Conservation (phyloP, 2,113 vertebrate species). For the Anseranas semipalmata region DNA sequence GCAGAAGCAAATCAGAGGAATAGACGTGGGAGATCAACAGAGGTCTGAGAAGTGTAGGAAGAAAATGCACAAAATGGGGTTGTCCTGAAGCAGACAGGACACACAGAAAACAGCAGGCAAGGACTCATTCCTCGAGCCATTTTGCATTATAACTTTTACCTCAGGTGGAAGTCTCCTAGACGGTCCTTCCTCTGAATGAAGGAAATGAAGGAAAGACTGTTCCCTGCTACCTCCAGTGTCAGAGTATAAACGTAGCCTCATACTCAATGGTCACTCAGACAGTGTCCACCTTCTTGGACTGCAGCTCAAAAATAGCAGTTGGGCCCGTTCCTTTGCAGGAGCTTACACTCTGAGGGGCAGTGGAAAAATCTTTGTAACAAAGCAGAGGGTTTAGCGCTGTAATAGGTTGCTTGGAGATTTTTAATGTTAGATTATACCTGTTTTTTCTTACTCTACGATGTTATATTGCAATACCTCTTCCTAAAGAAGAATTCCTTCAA, state of each 20-base stretch:
- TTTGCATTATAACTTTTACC: neutral
- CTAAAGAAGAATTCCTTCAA: neutral
- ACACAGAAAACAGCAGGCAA: neutral
- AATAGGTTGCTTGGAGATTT: neutral
- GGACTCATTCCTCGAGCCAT: neutral
- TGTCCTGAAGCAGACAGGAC: neutral
- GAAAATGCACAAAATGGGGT: neutral
- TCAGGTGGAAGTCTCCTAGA: neutral
- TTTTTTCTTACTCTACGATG: neutral
- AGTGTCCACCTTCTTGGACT: fast-evolving
- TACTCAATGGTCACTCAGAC: neutral
- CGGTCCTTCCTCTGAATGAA: neutral
- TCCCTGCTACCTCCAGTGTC: too few relatives aligned
- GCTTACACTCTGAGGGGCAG: neutral
- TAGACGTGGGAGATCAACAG: neutral
- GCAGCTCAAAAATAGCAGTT: neutral
- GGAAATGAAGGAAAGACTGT: neutral
- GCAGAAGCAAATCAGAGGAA: neutral
- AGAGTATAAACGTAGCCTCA: neutral
- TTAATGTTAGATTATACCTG: neutral
- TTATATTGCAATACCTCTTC: neutral
- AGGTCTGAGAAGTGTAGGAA: neutral
- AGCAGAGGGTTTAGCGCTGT: neutral
- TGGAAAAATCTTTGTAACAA: neutral
- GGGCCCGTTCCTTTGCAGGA: neutral